Percentiles rank a stretch among this genome's conserved stretches.
These are phyloP conservation scores for Strigamia maritima DNA, from an alignment of 2,888 invertebrate species.

Conservation along the genomic window DNA sequence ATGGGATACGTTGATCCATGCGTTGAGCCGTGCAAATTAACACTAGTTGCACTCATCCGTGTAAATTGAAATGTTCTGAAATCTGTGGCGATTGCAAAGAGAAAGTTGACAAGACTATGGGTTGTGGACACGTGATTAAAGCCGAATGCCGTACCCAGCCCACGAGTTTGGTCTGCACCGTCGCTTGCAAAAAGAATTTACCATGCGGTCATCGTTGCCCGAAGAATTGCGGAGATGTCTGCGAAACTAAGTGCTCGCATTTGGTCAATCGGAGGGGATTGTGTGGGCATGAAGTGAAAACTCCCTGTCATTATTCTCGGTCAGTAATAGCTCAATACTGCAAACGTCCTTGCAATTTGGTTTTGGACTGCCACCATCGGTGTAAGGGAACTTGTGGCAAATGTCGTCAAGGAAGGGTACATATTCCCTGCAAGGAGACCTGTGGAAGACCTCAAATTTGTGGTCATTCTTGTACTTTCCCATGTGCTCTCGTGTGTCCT, in stretches of 20 bases:
- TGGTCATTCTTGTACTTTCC: slow-evolving; percentile 50
- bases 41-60: slow-evolving; percentile 45
- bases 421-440: slow-evolving; percentile 47
- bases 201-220: slow-evolving; percentile 47
- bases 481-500: slow-evolving; percentile 51
- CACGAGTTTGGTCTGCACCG: slow-evolving; percentile 44
- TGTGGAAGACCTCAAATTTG: slow-evolving; percentile 51
- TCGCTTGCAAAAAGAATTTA: slow-evolving; percentile 47
- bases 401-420: slow-evolving; percentile 51
- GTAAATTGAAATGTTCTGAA: slow-evolving; percentile 45
- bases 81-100: slow-evolving; percentile 48
- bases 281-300: slow-evolving; percentile 43
- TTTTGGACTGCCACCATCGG: slow-evolving; percentile 48
- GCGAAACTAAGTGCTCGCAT: slow-evolving; percentile 40
- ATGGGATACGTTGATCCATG: slow-evolving; percentile 40
- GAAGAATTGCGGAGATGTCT: slow-evolving; percentile 40
- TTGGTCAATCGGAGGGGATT: slow-evolving; percentile 34
- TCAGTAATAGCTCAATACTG: slow-evolving; percentile 42
- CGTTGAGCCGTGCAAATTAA: slow-evolving; percentile 41
- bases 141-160: slow-evolving; percentile 43
- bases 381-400: slow-evolving; percentile 51
- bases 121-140: slow-evolving; percentile 44
- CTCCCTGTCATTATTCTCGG: slow-evolving; percentile 38
- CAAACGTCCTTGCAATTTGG: slow-evolving; percentile 44
- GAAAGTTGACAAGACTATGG: slow-evolving; percentile 46